Base-by-base conservation (phyloP, 2,113 vertebrate genomes). In the Vulpes ferrilata region DNA sequence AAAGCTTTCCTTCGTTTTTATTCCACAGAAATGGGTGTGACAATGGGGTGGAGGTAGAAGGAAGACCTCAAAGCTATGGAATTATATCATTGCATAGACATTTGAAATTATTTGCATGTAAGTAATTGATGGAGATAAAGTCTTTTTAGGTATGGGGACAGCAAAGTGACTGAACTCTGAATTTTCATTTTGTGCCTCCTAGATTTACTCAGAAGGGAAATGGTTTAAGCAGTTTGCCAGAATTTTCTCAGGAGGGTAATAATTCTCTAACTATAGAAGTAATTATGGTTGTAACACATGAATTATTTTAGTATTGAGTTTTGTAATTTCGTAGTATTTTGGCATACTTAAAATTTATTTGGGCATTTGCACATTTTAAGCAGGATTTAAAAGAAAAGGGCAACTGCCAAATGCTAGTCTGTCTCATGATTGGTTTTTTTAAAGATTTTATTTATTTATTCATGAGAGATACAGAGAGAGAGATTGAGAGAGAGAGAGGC, bases 301-400 rank as follows among this genome's bases (percentile, higher is more conserved):
- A 92, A 93, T 96, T 97, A 95, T 93, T 98, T 92, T 94, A 92
- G 78, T 94, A 22, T 51, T 90, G 59, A 92, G 55, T 91, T 97
- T 71, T 97, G 0, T 95, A 35, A 71, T 93, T 97, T 60, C 90
- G 7, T 95, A 55, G 20, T 80, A 35, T 92, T 97, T 97, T 86
- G 83, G 69, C 32, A 88, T 90, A 60, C 23, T 67, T 90, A 83
- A 92, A 90, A 69, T 93, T 88, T 91, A 83, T 71, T 93, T 82
- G 91, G 71, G 15, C 35, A 30, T 22, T 73, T 93, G 96, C 51
- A 90, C 13, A 19, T 94, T 91, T 95, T 89, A 79, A 97, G 53
- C n/a, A 89, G 69, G 57, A 90, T 90, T 97, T 95, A n/a, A 62
- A 86, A 91, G 71, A 90, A 86, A 96, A 91, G 76, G 11, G 30